Evolutionary conservation across 2,113 vertebrate genomes (phyloP).

Genomic region (Labeo catla): DNA sequence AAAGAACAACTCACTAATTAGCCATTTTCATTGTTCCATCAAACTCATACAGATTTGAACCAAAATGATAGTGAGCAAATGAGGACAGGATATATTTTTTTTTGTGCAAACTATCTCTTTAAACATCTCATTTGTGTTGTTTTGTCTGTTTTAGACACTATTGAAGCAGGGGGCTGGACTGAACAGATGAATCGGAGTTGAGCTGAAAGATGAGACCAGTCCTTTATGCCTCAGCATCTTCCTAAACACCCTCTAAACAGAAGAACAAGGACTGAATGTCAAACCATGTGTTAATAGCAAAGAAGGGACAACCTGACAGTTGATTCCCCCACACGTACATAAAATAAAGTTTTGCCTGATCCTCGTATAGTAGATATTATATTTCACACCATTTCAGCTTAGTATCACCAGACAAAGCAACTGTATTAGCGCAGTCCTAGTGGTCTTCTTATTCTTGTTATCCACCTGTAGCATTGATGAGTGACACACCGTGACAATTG

Average conservation of each 20-base stretch:
- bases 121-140: neutral
- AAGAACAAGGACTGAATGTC: constrained; percentile 44
- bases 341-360: constrained; percentile 56
- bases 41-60: neutral
- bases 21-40: neutral
- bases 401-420: constrained; percentile 38
- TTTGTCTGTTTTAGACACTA: constrained; percentile 35
- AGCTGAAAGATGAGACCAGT: constrained; percentile 50
- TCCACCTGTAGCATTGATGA: constrained; percentile 48
- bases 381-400: constrained; percentile 52
- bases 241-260: constrained; percentile 20
- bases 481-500: constrained; percentile 44
- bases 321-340: constrained; percentile 14
- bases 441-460: constrained; percentile 53
- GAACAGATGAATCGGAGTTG: neutral
- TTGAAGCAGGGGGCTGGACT: constrained; percentile 42
- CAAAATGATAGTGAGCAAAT: neutral
- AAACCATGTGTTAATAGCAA: constrained; percentile 35
- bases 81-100: neutral
- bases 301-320: neutral
- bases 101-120: neutral
- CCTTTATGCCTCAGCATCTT: constrained; percentile 52
- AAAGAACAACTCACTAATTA: neutral
- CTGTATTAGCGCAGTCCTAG: constrained; percentile 54
- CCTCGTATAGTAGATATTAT: constrained; percentile 37